phyloP scores from a whole-genome alignment of 2,888 invertebrate species.

The Choreutis nemorana region DNA sequence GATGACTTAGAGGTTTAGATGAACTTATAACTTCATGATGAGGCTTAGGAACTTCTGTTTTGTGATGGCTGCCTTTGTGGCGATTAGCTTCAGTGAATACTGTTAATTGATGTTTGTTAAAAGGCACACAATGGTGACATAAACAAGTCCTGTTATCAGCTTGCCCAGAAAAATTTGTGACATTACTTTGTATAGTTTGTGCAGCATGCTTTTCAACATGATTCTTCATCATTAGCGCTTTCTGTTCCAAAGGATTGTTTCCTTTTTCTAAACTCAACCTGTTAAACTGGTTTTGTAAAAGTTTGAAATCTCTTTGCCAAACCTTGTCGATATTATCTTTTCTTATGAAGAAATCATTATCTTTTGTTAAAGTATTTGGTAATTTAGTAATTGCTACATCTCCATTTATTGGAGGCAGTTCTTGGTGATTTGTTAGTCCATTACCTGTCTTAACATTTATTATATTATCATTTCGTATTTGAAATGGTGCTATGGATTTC shows the following conservation, averaged over 20 bases:
- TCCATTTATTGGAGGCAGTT: no score
- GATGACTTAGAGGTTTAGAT: no score
- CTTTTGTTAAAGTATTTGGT: constrained; percentile 25
- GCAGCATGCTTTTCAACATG: constrained; percentile 7
- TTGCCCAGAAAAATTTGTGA: constrained; percentile 1
- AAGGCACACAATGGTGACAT: no score
- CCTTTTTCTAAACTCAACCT: constrained; percentile 32
- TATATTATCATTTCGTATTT: constrained; percentile 5
- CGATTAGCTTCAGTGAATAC: no score
- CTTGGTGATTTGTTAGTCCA: neutral
- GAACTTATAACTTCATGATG: no score
- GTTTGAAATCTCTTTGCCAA: constrained; percentile 14
- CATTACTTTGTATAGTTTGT: constrained; percentile 2
- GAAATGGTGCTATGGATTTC: constrained; percentile 19
- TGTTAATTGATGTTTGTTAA: no score
- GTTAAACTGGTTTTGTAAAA: constrained; percentile 24
- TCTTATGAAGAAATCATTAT: constrained; percentile 42
- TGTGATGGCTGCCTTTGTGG: no score
- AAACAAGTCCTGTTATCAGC: neutral
- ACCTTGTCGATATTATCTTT: constrained; percentile 29
- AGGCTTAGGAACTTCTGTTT: no score
- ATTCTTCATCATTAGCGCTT: constrained; percentile 25
- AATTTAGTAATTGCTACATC: constrained; percentile 9
- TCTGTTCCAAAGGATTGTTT: constrained; percentile 27
- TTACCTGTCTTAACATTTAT: neutral